Evolutionary conservation across 2,888 invertebrate genomes (phyloP), one percentile per base, ranked within the genome.

Genomic region (Clitarchus hookeri): DNA sequence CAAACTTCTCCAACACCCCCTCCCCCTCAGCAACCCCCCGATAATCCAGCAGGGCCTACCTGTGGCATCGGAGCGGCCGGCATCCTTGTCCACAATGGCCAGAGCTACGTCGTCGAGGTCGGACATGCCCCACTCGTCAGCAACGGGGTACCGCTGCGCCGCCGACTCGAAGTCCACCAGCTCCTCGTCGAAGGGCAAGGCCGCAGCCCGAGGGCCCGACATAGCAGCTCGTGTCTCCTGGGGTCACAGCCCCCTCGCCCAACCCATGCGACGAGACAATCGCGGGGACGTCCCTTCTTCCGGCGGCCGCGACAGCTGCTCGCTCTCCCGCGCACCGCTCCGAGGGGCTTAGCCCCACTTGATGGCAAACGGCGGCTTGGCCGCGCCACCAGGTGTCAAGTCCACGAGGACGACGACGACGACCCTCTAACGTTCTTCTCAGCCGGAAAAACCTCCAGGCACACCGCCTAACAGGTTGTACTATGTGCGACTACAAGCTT

Each of bases 131-230:
- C 87, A 87, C 77, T 87, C 87, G 23, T 87, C 87, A 6, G 65
- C 65, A 8, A 44, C n/a, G 77, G 85, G 80, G 83, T 83, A 88
- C 65, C 87, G 86, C 48, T 84, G 84, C 23, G 87, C 87, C 19
- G 86, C 85, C 53, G 87, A 87, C 83, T 88, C 87, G 65, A 88
- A 88, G 80, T 88, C 87, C 36, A 87, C 87, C 36, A 87, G 86
- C 27, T 87, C 87, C 48, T 48, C 48, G 48, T 48, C 48, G 48
- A 48, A 48, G 48, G 48, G 48, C 48, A 36, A 36, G 36, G 36
- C 36, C 36, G 36, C 36, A 48, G 48, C 48, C 6, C 48, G 11
- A 36, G 36, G 36, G 36, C 3, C 48, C 48, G 48, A 48, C 48
- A 48, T 48, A 16, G 12, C 48, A 16, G 48, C 48, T 16, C 36